Conservation (phyloP, 92 coral and sea anemone genomes). For the Epizoanthus rinbou region DNA sequence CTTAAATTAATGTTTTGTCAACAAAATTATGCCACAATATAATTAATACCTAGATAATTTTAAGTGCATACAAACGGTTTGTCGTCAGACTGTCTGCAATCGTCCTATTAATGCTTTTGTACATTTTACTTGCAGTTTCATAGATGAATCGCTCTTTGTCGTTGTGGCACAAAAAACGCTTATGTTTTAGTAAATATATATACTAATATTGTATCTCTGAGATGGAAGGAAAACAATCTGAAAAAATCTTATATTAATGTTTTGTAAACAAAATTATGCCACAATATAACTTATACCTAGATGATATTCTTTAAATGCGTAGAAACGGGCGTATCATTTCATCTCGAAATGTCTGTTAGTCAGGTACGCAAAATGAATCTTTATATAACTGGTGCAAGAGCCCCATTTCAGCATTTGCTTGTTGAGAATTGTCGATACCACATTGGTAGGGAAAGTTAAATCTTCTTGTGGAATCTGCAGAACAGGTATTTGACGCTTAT, state of each 20-base stretch:
- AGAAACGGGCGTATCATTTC: neutral
- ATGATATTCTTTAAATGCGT: slow-evolving; percentile 6
- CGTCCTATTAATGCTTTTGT: too few species aligned
- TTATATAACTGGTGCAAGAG: slow-evolving; percentile 17
- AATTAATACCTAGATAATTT: neutral
- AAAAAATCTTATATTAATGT: neutral
- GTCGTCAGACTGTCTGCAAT: too few species aligned
- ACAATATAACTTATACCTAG: slow-evolving; percentile 14
- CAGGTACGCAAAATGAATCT: neutral
- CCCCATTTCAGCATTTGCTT: slow-evolving; percentile 15
- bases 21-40: slow-evolving; percentile 10
- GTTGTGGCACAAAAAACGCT: too few species aligned
- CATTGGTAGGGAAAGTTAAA: slow-evolving; percentile 19
- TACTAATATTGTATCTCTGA: neutral
- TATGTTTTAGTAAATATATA: too few species aligned
- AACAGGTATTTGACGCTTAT: too few species aligned
- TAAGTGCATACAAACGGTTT: neutral
- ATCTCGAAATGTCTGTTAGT: neutral
- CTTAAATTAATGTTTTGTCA: neutral
- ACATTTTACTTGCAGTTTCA: too few species aligned
- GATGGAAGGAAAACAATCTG: slow-evolving; percentile 10
- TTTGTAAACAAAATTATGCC: neutral
- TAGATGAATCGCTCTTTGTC: too few species aligned
- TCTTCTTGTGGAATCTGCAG: neutral
- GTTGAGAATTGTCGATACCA: slow-evolving; percentile 23